A percentile compares a stretch with the other conserved stretches of the same genome.
These are phyloP conservation scores for Drosophila buzzatii DNA, from an alignment of 2,888 invertebrate genomes.

Conservation along the genomic window DNA sequence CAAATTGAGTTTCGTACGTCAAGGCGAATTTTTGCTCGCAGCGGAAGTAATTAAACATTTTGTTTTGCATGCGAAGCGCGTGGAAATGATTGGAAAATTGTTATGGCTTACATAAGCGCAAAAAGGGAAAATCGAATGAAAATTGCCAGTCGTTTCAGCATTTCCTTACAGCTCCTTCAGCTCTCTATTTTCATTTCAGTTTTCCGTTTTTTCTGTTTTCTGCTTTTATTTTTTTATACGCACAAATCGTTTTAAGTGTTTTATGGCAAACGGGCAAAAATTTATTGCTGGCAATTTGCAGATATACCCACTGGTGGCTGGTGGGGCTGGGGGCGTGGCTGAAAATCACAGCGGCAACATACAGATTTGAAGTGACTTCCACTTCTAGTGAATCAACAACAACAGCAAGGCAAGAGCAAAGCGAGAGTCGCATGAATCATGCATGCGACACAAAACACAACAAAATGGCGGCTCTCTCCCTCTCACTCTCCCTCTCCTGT, in stretches of 20 bases:
- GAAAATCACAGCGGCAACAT: constrained; percentile 65
- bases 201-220: constrained; percentile 6
- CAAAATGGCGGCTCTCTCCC: constrained; percentile 40
- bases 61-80: constrained; percentile 36
- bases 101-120: constrained; percentile 50
- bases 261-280: constrained; percentile 74
- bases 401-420: constrained; percentile 21
- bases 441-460: constrained; percentile 68
- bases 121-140: constrained; percentile 35
- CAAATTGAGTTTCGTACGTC: constrained; percentile 54
- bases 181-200: constrained; percentile 5
- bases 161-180: background rate
- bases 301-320: constrained; percentile 42
- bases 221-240: constrained; percentile 15
- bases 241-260: constrained; percentile 78
- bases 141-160: constrained; percentile 29
- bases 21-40: constrained; percentile 30
- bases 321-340: constrained; percentile 11
- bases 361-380: constrained; percentile 73
- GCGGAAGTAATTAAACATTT: constrained; percentile 75
- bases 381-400: constrained; percentile 27
- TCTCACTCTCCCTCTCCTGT: background rate
- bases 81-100: constrained; percentile 66
- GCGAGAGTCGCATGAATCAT: constrained; percentile 69
- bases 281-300: constrained; percentile 78